phyloP scores from a whole-genome alignment of 1,140 invertebrate genomes.

The Drosophila saltans region DNA sequence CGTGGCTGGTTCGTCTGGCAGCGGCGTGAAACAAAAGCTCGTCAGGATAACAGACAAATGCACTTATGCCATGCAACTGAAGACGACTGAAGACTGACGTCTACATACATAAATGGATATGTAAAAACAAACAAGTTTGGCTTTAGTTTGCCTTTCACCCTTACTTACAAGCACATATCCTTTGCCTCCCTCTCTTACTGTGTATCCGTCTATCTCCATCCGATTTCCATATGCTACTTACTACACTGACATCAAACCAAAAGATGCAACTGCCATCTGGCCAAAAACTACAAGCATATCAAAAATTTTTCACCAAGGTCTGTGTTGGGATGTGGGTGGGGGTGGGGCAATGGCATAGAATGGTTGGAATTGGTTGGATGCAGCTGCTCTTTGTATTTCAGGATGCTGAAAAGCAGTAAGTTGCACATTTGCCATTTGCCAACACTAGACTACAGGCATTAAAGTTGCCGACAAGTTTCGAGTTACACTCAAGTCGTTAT shows the following conservation, averaged over 20 bases:
- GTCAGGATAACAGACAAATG: conserved; percentile 72
- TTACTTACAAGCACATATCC: too few relatives aligned
- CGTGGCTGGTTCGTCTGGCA: background rate
- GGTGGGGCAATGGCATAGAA: conserved; percentile 12
- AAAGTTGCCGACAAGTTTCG: too few relatives aligned
- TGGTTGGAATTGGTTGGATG: conserved; percentile 16
- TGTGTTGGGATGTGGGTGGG: background rate
- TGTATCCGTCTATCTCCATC: conserved; percentile 6
- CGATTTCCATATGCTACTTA: conserved; percentile 40
- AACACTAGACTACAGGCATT: conserved; percentile 15
- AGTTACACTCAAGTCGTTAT: too few relatives aligned
- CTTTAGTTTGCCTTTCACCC: conserved; percentile 8
- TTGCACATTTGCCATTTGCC: conserved; percentile 5
- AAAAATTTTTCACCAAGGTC: conserved; percentile 12
- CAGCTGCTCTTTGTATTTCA: conserved; percentile 1
- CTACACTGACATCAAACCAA: background rate
- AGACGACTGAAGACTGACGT: conserved; percentile 41
- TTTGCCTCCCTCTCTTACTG: background rate
- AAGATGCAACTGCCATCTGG: conserved; percentile 20
- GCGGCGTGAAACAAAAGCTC: conserved; percentile 49
- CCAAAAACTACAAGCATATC: conserved; percentile 33
- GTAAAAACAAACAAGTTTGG: conserved; percentile 53
- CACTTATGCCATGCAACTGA: conserved; percentile 67
- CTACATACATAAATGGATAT: conserved; percentile 21
- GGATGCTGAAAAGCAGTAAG: background rate